These are phyloP conservation scores for Bactericera cockerelli DNA, from an alignment of 1,140 invertebrate genomes.

Conservation along the genomic window DNA sequence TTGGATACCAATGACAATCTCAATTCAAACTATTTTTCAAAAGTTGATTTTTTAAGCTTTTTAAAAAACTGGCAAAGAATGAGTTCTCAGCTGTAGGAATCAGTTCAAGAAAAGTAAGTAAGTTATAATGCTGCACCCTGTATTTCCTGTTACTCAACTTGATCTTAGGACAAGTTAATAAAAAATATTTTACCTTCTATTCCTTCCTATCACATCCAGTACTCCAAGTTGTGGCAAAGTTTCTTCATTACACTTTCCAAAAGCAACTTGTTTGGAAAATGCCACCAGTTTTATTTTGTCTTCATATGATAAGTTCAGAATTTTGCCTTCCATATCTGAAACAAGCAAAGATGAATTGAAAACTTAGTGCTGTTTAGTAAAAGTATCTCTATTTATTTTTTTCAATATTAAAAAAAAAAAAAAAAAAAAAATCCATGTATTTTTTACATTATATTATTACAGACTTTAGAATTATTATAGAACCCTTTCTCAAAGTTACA, in stretches of 20 bases:
- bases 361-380: background rate
- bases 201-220: conserved; percentile 85
- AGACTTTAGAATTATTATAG: background rate
- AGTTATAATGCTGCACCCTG: too few relatives aligned
- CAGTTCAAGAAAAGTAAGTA: too few relatives aligned
- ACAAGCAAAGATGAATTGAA: conserved; percentile 20
- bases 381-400: too few relatives aligned
- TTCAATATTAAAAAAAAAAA: too few relatives aligned
- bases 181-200: conserved; percentile 71
- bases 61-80: too few relatives aligned
- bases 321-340: conserved; percentile 93
- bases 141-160: too few relatives aligned
- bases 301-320: conserved; percentile 82
- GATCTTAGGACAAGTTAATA: too few relatives aligned
- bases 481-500: background rate
- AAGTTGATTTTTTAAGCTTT: too few relatives aligned
- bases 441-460: background rate
- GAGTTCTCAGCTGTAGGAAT: too few relatives aligned
- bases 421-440: background rate
- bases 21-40: too few relatives aligned
- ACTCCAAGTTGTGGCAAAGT: conserved; percentile 75
- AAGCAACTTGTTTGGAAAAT: conserved; percentile 74
- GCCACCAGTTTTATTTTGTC: conserved; percentile 84
- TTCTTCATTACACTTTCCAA: conserved; percentile 64
- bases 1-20: too few relatives aligned